Evolutionary conservation across 2,113 vertebrate genomes (phyloP), one percentile per base, ranked within the genome.

Genomic region (Notechis scutatus): DNA sequence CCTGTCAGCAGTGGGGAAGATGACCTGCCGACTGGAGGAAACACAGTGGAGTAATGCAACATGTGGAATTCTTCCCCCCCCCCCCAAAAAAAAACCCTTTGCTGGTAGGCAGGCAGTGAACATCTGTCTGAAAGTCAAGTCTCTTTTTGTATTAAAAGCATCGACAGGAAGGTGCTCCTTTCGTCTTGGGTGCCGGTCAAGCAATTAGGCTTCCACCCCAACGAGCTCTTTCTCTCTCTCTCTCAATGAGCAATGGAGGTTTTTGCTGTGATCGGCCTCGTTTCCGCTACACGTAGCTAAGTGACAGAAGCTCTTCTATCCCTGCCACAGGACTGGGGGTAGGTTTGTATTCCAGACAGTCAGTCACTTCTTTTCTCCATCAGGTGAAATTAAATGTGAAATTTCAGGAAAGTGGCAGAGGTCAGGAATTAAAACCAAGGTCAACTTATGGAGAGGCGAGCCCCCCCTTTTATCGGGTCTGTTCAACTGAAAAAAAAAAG

Each of bases 341-440:
- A 45, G 50, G 42, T 85, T 85, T 42, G 92, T 64, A 24, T 52
- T 90, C 55, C 92, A 52, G 92, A 64, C 39, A 29, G 74, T 61
- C 87, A 29, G 88, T 86, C 92, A 61, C 92, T 57, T 93, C 74
- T 39, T 86, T 86, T 90, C 81, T 90, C 89, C 92, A 85, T 86
- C 89, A 69, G 56, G 74, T 90, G 92, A 93, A 93, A 93, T 90
- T 93, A 93, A 93, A 93, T 47, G 88, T 93, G 92, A 90, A 59
- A 56, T 64, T 86, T 85, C 89, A 93, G 92, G 92, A 85, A 87
- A 93, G 89, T 26, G 92, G 81, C 89, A 56, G 69, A 90, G 88
- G 74, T 90, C 92, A 93, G 81, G 92, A 90, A 93, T 52, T 90
- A 64, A 90, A 93, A 90, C 89, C 92, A 93, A 87, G 56, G 81